Evolutionary conservation across 2,113 vertebrate genomes (phyloP).

Genomic region (Mesitornis unicolor): DNA sequence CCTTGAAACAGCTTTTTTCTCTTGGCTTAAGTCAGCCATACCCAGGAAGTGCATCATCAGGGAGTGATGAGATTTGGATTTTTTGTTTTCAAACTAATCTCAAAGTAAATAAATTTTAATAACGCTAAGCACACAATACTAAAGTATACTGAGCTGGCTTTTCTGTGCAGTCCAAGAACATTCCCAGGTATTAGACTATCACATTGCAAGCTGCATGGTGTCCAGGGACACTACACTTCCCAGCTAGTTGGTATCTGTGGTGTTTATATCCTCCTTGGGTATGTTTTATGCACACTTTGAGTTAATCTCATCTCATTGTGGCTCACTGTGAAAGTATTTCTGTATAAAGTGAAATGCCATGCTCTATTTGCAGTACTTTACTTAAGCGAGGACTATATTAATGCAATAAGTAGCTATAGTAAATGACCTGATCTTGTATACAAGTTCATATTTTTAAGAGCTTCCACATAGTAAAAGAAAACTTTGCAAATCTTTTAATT

Average conservation of each 20-base stretch:
- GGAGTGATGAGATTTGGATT: neutral
- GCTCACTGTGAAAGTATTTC: neutral
- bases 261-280: neutral
- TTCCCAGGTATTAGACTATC: neutral
- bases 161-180: neutral
- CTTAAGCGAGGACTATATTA: neutral
- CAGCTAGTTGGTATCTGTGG: neutral
- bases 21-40: neutral
- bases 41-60: neutral
- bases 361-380: neutral
- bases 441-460: neutral
- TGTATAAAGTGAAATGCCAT: neutral
- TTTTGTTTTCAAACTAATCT: neutral
- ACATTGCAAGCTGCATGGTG: neutral
- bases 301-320: neutral
- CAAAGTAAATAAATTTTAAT: neutral
- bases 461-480: neutral
- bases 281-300: neutral
- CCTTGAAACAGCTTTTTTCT: neutral
- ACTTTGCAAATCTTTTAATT: constrained; percentile 2
- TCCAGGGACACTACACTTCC: neutral
- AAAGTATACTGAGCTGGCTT: neutral
- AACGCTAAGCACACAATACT: neutral
- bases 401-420: neutral
- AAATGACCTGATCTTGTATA: neutral